A percentile compares a stretch with the other conserved stretches of the same genome.
Conservation (phyloP, 2,888 invertebrate species). For the Tolmerus cingulatus region DNA sequence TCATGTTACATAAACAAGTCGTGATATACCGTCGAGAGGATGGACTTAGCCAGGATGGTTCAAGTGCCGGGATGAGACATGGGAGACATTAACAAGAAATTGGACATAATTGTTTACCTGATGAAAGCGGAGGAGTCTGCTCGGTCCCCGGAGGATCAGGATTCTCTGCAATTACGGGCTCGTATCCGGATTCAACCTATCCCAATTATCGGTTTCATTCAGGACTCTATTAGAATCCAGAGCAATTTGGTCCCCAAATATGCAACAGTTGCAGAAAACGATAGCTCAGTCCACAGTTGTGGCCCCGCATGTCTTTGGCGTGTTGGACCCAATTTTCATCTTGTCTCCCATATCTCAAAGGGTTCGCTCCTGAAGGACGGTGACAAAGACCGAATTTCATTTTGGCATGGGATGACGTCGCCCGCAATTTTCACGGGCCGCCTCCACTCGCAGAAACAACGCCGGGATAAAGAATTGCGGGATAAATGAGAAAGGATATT, state of each 20-base stretch:
- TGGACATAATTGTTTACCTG: conserved; percentile 31
- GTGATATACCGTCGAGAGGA: neutral
- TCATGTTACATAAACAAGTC: conserved; percentile 24
- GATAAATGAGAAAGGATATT: conserved; percentile 32
- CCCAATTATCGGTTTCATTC: conserved; percentile 7
- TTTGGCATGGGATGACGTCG: neutral
- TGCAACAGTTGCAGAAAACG: neutral
- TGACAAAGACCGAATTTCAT: neutral
- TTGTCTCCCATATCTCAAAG: neutral
- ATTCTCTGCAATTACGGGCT: neutral
- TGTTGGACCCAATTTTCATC: neutral
- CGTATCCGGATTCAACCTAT: neutral
- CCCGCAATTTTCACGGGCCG: conserved; percentile 8
- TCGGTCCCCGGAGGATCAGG: neutral
- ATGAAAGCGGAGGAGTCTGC: neutral
- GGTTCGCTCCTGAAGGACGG: neutral
- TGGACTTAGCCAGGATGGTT: neutral
- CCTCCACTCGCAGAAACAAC: conserved; percentile 5
- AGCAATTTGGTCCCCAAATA: neutral
- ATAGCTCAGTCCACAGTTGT: neutral
- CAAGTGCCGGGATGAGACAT: neutral
- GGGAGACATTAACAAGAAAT: neutral
- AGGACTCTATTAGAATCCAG: neutral
- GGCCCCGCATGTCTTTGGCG: neutral
- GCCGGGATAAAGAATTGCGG: conserved; percentile 11